phyloP scores from a whole-genome alignment of 2,113 vertebrate genomes.

The Dipodomys spectabilis region DNA sequence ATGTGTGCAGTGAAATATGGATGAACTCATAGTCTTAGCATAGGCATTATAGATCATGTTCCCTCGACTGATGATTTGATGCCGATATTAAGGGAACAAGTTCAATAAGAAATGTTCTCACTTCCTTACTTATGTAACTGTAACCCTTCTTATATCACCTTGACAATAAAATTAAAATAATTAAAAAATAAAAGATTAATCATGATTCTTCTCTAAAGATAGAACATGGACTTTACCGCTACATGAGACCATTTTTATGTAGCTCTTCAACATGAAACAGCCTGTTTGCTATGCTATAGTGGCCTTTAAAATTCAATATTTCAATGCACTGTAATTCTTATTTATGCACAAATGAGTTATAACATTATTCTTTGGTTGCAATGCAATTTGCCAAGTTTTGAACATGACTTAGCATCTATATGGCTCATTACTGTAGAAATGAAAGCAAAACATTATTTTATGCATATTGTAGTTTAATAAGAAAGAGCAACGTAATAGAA shows the following conservation, averaged over 20 bases:
- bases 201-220: background rate
- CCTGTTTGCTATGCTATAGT: background rate
- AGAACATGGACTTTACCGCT: background rate
- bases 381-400: slow-evolving; percentile 38
- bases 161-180: no score
- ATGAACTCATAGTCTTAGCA: background rate
- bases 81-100: background rate
- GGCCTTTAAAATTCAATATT: slow-evolving; percentile 4
- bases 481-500: background rate
- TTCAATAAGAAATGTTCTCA: no score
- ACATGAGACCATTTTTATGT: background rate
- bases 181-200: background rate
- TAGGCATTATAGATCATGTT: background rate
- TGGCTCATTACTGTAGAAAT: slow-evolving; percentile 56
- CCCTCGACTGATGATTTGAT: background rate
- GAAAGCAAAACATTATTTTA: slow-evolving; percentile 43
- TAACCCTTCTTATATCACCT: no score
- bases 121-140: no score
- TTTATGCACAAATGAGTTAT: background rate
- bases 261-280: background rate
- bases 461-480: slow-evolving; percentile 30
- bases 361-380: slow-evolving; percentile 11
- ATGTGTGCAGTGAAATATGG: background rate
- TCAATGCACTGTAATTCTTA: background rate
- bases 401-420: slow-evolving; percentile 57